Conservation (phyloP, 2,113 vertebrate species). For the Rhabdornis inornatus region DNA sequence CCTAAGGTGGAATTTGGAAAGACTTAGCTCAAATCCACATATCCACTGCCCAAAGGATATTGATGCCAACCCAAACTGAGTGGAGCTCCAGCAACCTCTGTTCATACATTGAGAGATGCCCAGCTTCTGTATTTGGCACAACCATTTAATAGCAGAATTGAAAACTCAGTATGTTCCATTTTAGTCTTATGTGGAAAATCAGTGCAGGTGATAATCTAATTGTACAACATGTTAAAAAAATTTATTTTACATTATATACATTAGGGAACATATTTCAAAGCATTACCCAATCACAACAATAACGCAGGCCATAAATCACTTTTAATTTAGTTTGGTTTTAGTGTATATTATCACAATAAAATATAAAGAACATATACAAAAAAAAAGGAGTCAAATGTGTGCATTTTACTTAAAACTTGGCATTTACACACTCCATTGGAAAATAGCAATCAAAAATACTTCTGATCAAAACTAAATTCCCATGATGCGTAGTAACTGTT, state of each 20-base stretch:
- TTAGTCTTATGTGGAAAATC: constrained; percentile 30
- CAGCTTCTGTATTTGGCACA: constrained; percentile 11
- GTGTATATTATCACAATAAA: constrained; percentile 76
- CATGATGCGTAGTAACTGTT: constrained; percentile 73
- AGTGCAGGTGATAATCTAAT: constrained; percentile 62
- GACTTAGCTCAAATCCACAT: neutral
- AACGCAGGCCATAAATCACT: constrained; percentile 76
- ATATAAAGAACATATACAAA: constrained; percentile 76
- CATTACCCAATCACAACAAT: constrained; percentile 73
- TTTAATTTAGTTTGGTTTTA: constrained; percentile 75
- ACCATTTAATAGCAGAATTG: constrained; percentile 46
- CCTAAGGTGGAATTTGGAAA: neutral
- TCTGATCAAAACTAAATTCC: constrained; percentile 71
- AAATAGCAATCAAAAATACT: constrained; percentile 70
- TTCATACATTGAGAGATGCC: neutral
- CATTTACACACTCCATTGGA: constrained; percentile 70
- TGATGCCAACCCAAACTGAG: neutral
- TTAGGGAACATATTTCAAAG: constrained; percentile 75
- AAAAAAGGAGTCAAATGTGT: constrained; percentile 69
- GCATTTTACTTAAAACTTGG: constrained; percentile 71
- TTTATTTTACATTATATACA: constrained; percentile 88
- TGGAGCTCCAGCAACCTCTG: neutral
- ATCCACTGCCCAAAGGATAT: neutral
- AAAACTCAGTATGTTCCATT: constrained; percentile 14
- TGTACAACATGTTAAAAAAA: constrained; percentile 78